Evolutionary conservation across 2,888 invertebrate species (phyloP).

Genomic region (Dorcus hopei): DNA sequence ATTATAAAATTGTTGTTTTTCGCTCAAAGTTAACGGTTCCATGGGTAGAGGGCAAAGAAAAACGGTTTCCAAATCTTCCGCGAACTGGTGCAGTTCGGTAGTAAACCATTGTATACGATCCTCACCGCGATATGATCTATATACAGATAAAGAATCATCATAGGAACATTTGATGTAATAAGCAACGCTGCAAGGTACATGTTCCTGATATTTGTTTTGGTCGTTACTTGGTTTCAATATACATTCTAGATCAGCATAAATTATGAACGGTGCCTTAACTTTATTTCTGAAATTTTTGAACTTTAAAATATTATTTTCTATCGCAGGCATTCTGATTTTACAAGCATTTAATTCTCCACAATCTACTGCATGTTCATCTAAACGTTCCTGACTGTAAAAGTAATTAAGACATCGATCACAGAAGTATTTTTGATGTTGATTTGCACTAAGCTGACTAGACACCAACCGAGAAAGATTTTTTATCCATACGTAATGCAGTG

Average conservation of each 20-base stretch:
- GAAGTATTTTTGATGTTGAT: neutral
- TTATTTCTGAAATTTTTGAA: conserved; percentile 15
- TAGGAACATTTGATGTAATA: conserved; percentile 19
- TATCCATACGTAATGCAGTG: conserved; percentile 12
- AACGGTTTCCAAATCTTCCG: conserved; percentile 6
- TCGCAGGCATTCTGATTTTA: conserved; percentile 2
- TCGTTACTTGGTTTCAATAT: conserved; percentile 1
- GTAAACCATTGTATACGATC: conserved; percentile 14
- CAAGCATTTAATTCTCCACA: neutral
- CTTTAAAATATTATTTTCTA: conserved; percentile 2
- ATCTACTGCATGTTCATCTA: neutral
- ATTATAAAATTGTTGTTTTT: neutral
- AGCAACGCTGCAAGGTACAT: conserved; percentile 9
- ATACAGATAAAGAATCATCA: conserved; percentile 10
- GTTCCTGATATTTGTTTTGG: conserved; percentile 5
- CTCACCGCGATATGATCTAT: conserved; percentile 10
- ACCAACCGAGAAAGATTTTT: conserved; percentile 9
- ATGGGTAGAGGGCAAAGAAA: neutral
- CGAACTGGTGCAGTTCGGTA: conserved; percentile 5
- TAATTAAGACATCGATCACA: conserved; percentile 18
- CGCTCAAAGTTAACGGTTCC: neutral
- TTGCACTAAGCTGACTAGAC: neutral
- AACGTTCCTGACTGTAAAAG: neutral
- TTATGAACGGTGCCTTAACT: conserved; percentile 4
- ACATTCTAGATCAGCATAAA: too few species aligned